Conservation (phyloP, 2,113 vertebrate species). For the Mystacornis crossleyi region DNA sequence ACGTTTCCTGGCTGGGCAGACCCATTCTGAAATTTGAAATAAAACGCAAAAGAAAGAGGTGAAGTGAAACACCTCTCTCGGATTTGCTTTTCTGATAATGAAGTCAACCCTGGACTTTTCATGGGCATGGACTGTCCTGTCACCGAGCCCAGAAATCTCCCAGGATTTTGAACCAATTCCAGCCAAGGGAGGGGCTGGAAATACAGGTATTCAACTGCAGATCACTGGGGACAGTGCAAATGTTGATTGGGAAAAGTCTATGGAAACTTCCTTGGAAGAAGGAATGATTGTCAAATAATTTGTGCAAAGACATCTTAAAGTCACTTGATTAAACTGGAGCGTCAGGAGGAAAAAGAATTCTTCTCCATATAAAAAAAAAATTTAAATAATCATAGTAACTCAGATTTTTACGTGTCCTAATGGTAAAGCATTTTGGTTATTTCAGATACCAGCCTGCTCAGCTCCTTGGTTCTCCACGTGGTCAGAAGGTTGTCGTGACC, state of each 20-base stretch:
- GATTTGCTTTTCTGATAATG: background rate
- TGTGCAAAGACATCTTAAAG: background rate
- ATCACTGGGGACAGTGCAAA: background rate
- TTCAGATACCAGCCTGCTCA: slow-evolving; percentile 10
- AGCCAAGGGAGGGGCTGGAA: background rate
- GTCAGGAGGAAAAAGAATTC: background rate
- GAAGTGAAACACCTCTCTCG: background rate
- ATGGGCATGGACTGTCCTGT: background rate
- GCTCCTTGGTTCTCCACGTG: background rate
- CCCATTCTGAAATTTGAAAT: background rate
- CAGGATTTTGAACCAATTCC: background rate
- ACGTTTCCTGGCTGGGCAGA: background rate
- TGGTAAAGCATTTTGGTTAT: slow-evolving; percentile 32
- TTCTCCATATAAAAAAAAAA: background rate
- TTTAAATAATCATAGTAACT: background rate
- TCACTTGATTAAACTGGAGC: background rate
- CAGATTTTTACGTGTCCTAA: background rate
- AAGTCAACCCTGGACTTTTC: background rate
- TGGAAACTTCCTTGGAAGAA: background rate
- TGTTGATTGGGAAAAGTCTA: background rate
- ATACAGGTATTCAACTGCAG: background rate
- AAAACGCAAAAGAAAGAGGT: background rate
- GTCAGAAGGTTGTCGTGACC: background rate
- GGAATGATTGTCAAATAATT: background rate
- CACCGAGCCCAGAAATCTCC: background rate